Evolutionary conservation across 1,140 invertebrate species (phyloP).

Genomic region (Drosophila punjabiensis): DNA sequence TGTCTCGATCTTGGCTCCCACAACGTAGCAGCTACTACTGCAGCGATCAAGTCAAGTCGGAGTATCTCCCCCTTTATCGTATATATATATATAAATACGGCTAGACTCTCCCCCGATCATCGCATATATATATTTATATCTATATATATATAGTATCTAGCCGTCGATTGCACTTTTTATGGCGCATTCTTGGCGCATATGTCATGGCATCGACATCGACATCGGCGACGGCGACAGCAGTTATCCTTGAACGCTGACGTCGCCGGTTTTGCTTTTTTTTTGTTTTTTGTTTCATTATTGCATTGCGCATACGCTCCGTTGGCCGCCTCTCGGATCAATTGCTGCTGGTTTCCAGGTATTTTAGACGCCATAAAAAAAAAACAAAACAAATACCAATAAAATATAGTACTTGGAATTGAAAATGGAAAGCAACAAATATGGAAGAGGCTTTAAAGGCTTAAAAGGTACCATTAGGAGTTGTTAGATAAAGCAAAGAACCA

Average conservation of each 20-base stretch:
- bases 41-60: slow-evolving; percentile 17
- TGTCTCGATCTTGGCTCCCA: slow-evolving; percentile 8
- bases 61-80: not conserved
- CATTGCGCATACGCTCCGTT: slow-evolving; percentile 72
- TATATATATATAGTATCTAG: slow-evolving; percentile 7
- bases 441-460: not conserved
- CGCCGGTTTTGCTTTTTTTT: not conserved
- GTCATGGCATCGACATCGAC: slow-evolving; percentile 46
- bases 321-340: slow-evolving; percentile 32
- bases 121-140: slow-evolving; percentile 10
- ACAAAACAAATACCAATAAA: not conserved
- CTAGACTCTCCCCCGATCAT: slow-evolving; percentile 10
- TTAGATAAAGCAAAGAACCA: too few relatives aligned
- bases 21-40: slow-evolving; percentile 7
- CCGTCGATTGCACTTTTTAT: slow-evolving; percentile 57
- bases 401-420: not conserved
- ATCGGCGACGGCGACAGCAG: slow-evolving; percentile 43
- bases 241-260: slow-evolving; percentile 45
- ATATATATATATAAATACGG: not conserved
- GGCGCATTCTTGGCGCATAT: slow-evolving; percentile 76
- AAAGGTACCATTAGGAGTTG: not conserved
- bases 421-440: not conserved
- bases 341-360: slow-evolving; percentile 32
- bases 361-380: not conserved
- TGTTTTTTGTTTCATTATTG: slow-evolving; percentile 6